Conservation (phyloP, 2,113 vertebrate genomes). For the Engraulis encrasicolus region DNA sequence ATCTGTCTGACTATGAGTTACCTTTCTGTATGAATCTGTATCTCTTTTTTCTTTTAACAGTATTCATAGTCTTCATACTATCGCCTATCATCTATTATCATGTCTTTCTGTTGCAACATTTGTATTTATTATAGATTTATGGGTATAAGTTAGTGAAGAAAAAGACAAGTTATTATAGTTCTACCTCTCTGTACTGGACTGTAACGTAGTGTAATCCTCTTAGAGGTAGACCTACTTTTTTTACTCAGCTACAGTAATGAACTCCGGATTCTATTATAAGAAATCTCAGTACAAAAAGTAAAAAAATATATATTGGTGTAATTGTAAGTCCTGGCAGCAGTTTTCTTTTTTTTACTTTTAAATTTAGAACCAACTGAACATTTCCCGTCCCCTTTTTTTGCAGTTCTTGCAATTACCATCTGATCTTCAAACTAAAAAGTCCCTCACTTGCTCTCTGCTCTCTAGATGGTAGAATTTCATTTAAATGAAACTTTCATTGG, state of each 20-base stretch:
- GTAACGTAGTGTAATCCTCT: neutral
- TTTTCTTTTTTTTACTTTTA: neutral
- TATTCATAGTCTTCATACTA: too few relatives aligned
- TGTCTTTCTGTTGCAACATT: too few relatives aligned
- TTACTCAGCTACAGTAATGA: neutral
- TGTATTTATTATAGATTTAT: too few relatives aligned
- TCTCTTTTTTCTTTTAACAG: too few relatives aligned
- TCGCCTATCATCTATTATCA: too few relatives aligned
- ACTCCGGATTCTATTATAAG: neutral
- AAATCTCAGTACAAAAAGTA: neutral
- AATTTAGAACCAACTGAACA: neutral
- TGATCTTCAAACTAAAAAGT: neutral
- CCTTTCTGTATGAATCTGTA: too few relatives aligned
- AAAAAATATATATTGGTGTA: neutral
- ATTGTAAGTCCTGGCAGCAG: neutral
- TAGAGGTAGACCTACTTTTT: neutral
- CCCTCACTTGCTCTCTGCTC: neutral
- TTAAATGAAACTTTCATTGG: neutral
- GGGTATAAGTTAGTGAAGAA: too few relatives aligned
- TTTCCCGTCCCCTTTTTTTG: neutral
- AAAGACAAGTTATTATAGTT: too few relatives aligned
- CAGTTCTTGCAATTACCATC: neutral
- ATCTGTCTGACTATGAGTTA: too few relatives aligned
- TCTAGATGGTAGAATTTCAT: neutral
- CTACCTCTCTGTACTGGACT: too few relatives aligned